Conservation (phyloP, 2,113 vertebrate genomes). For the Grallaria varia region DNA sequence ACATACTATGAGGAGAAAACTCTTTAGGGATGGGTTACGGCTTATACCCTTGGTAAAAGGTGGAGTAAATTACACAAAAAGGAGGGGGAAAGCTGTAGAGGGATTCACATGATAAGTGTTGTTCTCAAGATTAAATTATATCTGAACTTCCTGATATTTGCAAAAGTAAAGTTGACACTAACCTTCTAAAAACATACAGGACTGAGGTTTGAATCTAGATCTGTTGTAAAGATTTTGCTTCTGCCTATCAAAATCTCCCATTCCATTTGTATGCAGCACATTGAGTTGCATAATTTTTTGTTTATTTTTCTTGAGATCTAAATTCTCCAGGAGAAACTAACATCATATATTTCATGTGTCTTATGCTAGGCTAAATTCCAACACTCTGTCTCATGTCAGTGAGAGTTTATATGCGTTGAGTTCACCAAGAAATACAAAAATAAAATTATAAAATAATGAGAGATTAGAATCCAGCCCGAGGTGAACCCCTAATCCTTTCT, state of each 20-base stretch:
- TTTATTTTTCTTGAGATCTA: neutral
- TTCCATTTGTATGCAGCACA: neutral
- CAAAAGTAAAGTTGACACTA: neutral
- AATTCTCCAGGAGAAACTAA: neutral
- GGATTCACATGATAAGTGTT: neutral
- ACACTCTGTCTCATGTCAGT: neutral
- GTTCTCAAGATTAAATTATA: neutral
- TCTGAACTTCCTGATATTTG: neutral
- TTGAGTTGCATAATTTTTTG: neutral
- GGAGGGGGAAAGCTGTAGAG: fast-evolving
- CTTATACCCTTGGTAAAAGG: neutral
- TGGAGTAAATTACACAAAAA: neutral
- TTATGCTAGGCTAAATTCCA: neutral
- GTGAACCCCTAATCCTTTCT: neutral
- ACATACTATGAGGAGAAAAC: neutral
- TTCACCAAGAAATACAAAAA: neutral
- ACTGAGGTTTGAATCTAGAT: neutral
- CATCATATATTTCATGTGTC: neutral
- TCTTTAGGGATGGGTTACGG: neutral
- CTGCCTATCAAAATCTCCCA: neutral
- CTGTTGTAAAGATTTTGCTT: neutral
- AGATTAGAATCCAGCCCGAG: neutral
- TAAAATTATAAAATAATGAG: neutral
- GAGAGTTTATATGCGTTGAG: neutral
- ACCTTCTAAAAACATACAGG: neutral